phyloP scores from a whole-genome alignment of 2,113 vertebrate species.

The Pao palembangensis region DNA sequence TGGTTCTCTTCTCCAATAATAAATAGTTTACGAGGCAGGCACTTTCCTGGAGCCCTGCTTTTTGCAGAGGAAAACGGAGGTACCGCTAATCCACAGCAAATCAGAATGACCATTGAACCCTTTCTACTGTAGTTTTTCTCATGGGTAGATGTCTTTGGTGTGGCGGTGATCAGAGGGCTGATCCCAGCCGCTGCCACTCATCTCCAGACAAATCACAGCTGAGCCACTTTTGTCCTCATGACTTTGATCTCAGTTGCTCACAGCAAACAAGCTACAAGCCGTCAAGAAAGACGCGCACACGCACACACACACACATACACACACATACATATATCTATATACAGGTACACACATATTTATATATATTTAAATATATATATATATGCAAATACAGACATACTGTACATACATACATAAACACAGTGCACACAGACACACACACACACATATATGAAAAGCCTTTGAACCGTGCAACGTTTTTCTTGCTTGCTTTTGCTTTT shows the following conservation, averaged over 20 bases:
- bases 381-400: too few species aligned
- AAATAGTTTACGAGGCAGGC: constrained; percentile 86
- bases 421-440: too few species aligned
- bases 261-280: constrained; percentile 86
- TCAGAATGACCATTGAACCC: constrained; percentile 94
- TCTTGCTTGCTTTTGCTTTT: constrained; percentile 30
- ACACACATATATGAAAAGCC: too few species aligned
- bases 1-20: constrained; percentile 74
- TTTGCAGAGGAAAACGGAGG: constrained; percentile 80
- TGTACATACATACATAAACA: too few species aligned
- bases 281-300: too few species aligned
- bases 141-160: constrained; percentile 87
- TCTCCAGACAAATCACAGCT: constrained; percentile 94
- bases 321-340: too few species aligned
- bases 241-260: constrained; percentile 97
- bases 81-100: constrained; percentile 89
- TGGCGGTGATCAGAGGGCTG: constrained; percentile 86
- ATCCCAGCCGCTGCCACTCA: constrained; percentile 85
- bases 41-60: constrained; percentile 72
- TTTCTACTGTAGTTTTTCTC: constrained; percentile 96
- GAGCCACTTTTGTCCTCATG: constrained; percentile 85
- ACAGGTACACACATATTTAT: too few species aligned
- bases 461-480: constrained; percentile 23
- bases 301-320: too few species aligned
- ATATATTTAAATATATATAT: too few species aligned